Conservation (phyloP, 2,888 invertebrate species). For the Dorcus parallelipipedus region DNA sequence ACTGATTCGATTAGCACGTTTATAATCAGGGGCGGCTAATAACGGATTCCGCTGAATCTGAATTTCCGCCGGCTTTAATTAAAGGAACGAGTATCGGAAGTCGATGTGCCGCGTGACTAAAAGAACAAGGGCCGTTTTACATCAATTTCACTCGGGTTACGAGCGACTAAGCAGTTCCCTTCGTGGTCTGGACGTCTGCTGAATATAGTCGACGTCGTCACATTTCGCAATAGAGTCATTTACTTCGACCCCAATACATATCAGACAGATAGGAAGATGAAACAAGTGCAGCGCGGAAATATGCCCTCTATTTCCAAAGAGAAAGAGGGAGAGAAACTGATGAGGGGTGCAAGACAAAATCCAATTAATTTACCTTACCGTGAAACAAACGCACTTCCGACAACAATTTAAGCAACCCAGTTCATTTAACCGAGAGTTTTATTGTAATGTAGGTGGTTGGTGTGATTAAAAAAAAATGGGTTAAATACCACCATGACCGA, state of each 20-base stretch:
- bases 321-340: background rate
- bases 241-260: conserved; percentile 27
- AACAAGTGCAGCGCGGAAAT: conserved; percentile 18
- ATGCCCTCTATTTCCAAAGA: background rate
- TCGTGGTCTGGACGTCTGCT: conserved; percentile 27
- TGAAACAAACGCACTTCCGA: conserved; percentile 31
- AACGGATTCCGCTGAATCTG: background rate
- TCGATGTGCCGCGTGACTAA: background rate
- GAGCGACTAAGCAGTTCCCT: conserved; percentile 26
- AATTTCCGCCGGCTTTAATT: too few relatives aligned
- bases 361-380: conserved; percentile 37
- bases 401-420: conserved; percentile 26
- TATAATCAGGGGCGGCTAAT: background rate
- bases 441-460: too few relatives aligned
- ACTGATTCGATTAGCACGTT: background rate
- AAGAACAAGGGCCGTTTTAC: conserved; percentile 6
- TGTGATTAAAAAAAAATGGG: too few relatives aligned
- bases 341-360: conserved; percentile 25
- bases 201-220: conserved; percentile 26
- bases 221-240: conserved; percentile 30
- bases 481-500: too few relatives aligned
- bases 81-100: background rate
- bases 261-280: conserved; percentile 28
- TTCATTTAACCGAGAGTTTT: too few relatives aligned
- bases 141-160: conserved; percentile 21